Evolutionary conservation across 2,888 invertebrate genomes (phyloP).

Genomic region (Melinaea marsaeus): DNA sequence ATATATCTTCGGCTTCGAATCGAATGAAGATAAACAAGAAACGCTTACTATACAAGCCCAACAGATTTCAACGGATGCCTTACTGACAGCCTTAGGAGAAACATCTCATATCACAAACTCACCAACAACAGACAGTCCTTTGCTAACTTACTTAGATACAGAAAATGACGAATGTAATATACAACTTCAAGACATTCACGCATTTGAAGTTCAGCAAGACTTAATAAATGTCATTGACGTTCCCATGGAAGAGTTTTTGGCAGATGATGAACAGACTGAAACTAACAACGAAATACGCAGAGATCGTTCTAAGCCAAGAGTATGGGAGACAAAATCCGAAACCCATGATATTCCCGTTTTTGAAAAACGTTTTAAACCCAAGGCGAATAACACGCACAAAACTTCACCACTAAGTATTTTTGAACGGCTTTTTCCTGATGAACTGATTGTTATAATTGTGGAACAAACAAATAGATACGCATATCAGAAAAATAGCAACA

Average conservation of each 20-base stretch:
- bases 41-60: slow-evolving; percentile 24
- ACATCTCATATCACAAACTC: slow-evolving; percentile 28
- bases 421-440: slow-evolving; percentile 35
- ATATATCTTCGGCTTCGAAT: slow-evolving; percentile 29
- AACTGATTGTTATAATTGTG: slow-evolving; percentile 32
- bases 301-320: slow-evolving; percentile 14
- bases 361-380: slow-evolving; percentile 29
- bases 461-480: slow-evolving; percentile 39
- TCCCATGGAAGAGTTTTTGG: slow-evolving; percentile 9
- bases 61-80: slow-evolving; percentile 29
- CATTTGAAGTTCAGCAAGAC: slow-evolving; percentile 7
- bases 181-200: slow-evolving; percentile 11
- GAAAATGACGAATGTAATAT: slow-evolving; percentile 11
- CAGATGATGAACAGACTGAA: slow-evolving; percentile 7
- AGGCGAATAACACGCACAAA: slow-evolving; percentile 25
- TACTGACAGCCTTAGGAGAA: slow-evolving; percentile 28
- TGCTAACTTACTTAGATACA: slow-evolving; percentile 14
- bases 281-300: slow-evolving; percentile 12
- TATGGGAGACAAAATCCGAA: too few relatives aligned
- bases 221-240: slow-evolving; percentile 8
- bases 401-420: slow-evolving; percentile 29
- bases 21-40: slow-evolving; percentile 25
- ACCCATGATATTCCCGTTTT: slow-evolving; percentile 30
- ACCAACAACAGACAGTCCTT: slow-evolving; percentile 26
- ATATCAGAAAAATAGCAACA: slow-evolving; percentile 32